phyloP scores from a whole-genome alignment of 2,888 invertebrate species.

The Trichopoda pennipes region DNA sequence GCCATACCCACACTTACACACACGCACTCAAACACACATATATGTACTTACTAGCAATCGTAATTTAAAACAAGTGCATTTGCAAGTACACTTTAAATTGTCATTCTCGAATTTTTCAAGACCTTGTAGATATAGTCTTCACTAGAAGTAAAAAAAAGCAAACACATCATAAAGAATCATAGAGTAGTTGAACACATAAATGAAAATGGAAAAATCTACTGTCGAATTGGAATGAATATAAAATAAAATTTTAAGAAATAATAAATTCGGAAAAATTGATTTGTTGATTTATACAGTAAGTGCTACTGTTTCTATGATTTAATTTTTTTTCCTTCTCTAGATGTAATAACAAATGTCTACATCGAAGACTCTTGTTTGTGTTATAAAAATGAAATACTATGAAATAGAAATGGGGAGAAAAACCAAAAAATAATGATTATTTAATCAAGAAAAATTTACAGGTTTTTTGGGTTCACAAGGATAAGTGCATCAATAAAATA shows the following conservation, averaged over 20 bases:
- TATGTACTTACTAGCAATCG: constrained; percentile 10
- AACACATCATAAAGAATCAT: constrained; percentile 13
- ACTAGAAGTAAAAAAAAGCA: constrained; percentile 16
- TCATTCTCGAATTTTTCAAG: constrained; percentile 49
- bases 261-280: constrained; percentile 46
- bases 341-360: constrained; percentile 57
- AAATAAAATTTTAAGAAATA: constrained; percentile 13
- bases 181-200: neutral
- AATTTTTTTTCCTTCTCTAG: constrained; percentile 18
- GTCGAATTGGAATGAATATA: constrained; percentile 16
- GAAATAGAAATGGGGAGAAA: constrained; percentile 1
- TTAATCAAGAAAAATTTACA: no score
- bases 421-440: neutral
- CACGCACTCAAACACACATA: neutral
- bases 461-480: constrained; percentile 6
- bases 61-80: constrained; percentile 61
- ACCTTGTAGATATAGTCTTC: constrained; percentile 24
- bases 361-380: constrained; percentile 35
- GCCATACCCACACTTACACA: neutral
- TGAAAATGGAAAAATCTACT: constrained; percentile 17
- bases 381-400: constrained; percentile 41
- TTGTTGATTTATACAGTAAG: constrained; percentile 46
- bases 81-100: constrained; percentile 57
- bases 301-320: constrained; percentile 36
- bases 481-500: constrained; percentile 12